These are phyloP conservation scores for Pagrus major DNA, from an alignment of 2,113 vertebrate genomes.

Conservation along the genomic window DNA sequence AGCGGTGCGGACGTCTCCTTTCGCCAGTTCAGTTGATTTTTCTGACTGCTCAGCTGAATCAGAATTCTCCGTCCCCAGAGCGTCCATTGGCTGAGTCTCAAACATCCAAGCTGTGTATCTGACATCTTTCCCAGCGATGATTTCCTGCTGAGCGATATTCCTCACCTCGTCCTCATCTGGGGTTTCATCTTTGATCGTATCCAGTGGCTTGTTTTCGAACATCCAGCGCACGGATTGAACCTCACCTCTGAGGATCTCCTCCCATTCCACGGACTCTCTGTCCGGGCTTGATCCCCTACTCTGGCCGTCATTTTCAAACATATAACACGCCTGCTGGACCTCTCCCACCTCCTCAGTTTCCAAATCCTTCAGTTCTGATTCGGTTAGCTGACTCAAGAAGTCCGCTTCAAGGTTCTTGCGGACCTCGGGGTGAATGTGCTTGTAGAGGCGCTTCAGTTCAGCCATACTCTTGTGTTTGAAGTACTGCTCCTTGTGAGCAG, in stretches of 20 bases:
- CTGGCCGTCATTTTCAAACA: slow-evolving; percentile 87
- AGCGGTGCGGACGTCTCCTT: slow-evolving; percentile 85
- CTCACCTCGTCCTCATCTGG: slow-evolving; percentile 80
- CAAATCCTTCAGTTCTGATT: slow-evolving; percentile 73
- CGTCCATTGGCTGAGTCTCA: slow-evolving; percentile 89
- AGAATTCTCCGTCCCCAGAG: slow-evolving; percentile 67
- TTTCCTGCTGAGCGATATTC: slow-evolving; percentile 87
- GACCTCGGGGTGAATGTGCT: slow-evolving; percentile 88
- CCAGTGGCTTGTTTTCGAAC: slow-evolving; percentile 90
- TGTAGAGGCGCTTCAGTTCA: slow-evolving; percentile 90
- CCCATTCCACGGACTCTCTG: slow-evolving; percentile 87
- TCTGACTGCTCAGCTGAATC: slow-evolving; percentile 65
- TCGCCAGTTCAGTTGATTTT: slow-evolving; percentile 83
- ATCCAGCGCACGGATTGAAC: slow-evolving; percentile 90
- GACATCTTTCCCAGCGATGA: slow-evolving; percentile 88
- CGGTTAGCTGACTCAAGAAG: slow-evolving; percentile 86
- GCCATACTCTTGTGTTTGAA: slow-evolving; percentile 88
- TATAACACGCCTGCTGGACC: slow-evolving; percentile 82
- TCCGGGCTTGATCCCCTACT: slow-evolving; percentile 84
- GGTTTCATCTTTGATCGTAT: slow-evolving; percentile 86
- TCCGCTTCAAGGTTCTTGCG: slow-evolving; percentile 88
- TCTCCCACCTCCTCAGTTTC: slow-evolving; percentile 82
- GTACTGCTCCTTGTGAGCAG: slow-evolving; percentile 83
- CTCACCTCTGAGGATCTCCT: slow-evolving; percentile 90
- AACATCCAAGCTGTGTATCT: slow-evolving; percentile 91